Evolutionary conservation across 2,113 vertebrate species (phyloP).

Genomic region (Phalacrocorax carbo): DNA sequence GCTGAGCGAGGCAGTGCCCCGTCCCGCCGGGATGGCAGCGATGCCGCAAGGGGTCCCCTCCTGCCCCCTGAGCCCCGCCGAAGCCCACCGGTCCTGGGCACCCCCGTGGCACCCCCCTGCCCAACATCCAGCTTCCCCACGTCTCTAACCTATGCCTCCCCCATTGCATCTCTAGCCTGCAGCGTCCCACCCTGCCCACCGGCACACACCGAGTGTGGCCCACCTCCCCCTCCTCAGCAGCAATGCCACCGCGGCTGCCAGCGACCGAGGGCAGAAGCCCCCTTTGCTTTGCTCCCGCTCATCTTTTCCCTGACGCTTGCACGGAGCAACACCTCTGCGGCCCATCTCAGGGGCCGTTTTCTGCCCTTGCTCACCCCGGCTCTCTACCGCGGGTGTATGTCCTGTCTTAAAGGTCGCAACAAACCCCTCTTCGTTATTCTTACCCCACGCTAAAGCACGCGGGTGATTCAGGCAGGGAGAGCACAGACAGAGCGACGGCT

Average conservation of each 20-base stretch:
- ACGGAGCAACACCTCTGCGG: background rate
- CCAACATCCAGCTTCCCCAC: background rate
- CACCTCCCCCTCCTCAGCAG: background rate
- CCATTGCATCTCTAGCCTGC: background rate
- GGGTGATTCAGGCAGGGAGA: background rate
- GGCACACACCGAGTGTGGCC: accelerated
- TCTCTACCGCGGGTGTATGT: accelerated
- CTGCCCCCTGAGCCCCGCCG: background rate
- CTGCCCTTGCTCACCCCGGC: background rate
- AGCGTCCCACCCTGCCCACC: no score
- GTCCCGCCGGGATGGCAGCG: background rate
- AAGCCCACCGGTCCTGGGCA: background rate
- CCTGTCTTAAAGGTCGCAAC: no score
- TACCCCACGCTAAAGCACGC: background rate
- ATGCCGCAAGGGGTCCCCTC: background rate
- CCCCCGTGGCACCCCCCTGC: background rate
- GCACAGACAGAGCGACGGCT: background rate
- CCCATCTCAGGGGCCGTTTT: background rate
- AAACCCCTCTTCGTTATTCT: no score
- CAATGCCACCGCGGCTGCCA: background rate
- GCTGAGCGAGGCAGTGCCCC: background rate
- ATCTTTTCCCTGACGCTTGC: background rate
- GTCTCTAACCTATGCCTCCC: background rate
- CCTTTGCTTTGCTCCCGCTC: background rate
- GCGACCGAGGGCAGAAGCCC: background rate